Base-by-base conservation (phyloP, 2,797 vertebrate species). In the Oreortyx pictus region DNA sequence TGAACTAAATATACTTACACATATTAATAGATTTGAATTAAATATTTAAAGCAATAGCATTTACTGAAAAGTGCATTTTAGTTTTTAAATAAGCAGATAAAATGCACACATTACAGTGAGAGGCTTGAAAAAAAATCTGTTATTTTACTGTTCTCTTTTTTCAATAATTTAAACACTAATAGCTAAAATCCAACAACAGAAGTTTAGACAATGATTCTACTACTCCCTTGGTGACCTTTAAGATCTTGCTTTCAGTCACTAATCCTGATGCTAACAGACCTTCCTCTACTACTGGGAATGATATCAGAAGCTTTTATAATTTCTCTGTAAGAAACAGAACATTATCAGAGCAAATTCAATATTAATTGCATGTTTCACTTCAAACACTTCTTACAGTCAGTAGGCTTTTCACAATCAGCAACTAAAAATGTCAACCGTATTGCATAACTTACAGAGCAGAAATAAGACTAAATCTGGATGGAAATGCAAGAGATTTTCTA, bases 111-210 rank as follows among this genome's bases (percentile, higher is more conserved):
- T n/a, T 81, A 47, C 24, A 89, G 31, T 5, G 46, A 93, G 33
- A 57, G 31, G 85, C 62, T 50, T 82, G n/a, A 35, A 78, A 93
- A 93, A 89, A 7, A 0, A 54, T 9, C 25, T 68, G 35, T 14
- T 87, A 88, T 71, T 92, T 70, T n/a, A 94, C 33, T n/a, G 31
- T 59, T 78, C 47, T 77, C 24, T 50, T 93, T 87, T 93, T 93
- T 77, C 82, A 92, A 31, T 93, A 94, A 94, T 94, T 95, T 75
- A 94, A 91, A 86, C 23, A 61, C 56, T 77, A 96, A 93, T 76
- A 91, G 85, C 77, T 72, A 82, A 96, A 93, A 91, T 82, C 37
- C 77, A 96, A 88, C 84, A 93, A 77, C 0, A 90, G 67, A 82
- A 89, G 59, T 65, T 90, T 71, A 93, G 78, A 75, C 33, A 88